A percentile compares a stretch with the other conserved stretches of the same genome.
Conservation (phyloP, 2,113 vertebrate genomes). For the Orcinus orca region DNA sequence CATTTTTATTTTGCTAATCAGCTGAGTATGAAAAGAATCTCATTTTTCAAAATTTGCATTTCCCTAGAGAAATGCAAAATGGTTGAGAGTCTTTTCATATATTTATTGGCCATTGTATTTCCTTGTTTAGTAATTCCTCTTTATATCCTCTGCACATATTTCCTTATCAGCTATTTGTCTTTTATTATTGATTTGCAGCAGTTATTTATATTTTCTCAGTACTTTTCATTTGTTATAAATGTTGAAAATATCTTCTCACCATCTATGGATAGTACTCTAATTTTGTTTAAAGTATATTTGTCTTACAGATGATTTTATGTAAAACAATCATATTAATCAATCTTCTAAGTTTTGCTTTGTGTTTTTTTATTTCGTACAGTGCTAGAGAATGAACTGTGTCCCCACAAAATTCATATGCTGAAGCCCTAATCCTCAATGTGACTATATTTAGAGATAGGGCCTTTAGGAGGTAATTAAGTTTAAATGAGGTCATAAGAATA, state of each 20-base stretch:
- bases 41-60: constrained; percentile 52
- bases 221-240: constrained; percentile 6
- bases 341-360: background rate
- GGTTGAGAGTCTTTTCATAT: constrained; percentile 47
- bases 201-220: constrained; percentile 1
- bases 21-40: constrained; percentile 40
- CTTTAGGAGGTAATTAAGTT: background rate
- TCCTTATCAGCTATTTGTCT: background rate
- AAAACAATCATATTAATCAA: background rate
- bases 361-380: background rate
- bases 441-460: background rate
- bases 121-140: constrained; percentile 35
- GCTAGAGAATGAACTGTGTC: background rate
- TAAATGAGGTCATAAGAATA: background rate
- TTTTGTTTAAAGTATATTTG: background rate
- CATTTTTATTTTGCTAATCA: constrained; percentile 50
- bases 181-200: background rate
- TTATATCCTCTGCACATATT: background rate
- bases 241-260: background rate
- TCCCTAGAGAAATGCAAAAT: constrained; percentile 55
- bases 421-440: background rate
- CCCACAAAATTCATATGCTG: background rate
- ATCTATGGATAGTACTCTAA: background rate
- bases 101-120: constrained; percentile 30
- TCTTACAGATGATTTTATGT: background rate